These are phyloP conservation scores for Cyphomyrus discorhynchus DNA, from an alignment of 2,113 vertebrate genomes.

Conservation along the genomic window DNA sequence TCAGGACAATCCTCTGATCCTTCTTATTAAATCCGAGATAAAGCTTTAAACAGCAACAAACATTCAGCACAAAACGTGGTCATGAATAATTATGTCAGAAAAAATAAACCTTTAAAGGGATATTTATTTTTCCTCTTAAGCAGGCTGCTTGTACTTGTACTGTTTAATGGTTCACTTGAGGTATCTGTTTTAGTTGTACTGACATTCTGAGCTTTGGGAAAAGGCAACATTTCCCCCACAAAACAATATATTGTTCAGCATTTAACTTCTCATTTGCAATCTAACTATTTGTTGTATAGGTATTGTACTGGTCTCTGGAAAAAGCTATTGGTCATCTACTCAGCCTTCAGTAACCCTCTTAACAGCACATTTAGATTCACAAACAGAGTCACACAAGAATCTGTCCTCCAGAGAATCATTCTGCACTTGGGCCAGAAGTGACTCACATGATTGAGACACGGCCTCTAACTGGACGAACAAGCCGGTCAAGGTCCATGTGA, in stretches of 20 bases:
- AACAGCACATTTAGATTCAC: not conserved
- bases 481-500: not conserved
- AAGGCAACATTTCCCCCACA: not conserved
- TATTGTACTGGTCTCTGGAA: not conserved
- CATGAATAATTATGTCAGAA: not conserved
- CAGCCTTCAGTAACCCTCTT: not conserved
- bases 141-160: not conserved
- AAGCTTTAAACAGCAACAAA: not conserved
- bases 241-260: not conserved
- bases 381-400: not conserved
- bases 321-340: not conserved
- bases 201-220: not conserved
- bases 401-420: not conserved
- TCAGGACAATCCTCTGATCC: not conserved
- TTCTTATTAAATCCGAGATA: slow-evolving; percentile 2
- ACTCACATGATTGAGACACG: not conserved
- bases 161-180: not conserved
- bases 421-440: not conserved
- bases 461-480: not conserved
- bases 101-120: not conserved
- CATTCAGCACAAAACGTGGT: not conserved
- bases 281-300: not conserved
- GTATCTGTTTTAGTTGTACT: not conserved
- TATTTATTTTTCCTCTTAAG: slow-evolving; percentile 5
- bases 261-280: not conserved